Conservation (phyloP, 2,797 vertebrate genomes). For the Chaenodraco wilsoni region DNA sequence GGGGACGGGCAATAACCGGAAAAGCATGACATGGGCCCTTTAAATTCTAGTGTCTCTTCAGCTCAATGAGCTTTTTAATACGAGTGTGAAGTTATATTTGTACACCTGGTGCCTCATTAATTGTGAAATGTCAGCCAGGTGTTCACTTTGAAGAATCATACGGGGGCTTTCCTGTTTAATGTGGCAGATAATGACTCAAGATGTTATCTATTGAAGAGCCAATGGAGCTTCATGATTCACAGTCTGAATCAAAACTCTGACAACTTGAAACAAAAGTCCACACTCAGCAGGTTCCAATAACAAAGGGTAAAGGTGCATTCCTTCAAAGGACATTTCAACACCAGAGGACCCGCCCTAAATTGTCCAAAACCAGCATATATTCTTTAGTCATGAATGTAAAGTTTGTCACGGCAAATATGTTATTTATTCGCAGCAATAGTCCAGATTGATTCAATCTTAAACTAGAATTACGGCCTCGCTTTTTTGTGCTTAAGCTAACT, state of each 20-base stretch:
- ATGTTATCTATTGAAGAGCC: slow-evolving; percentile 23
- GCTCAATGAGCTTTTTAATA: slow-evolving; percentile 11
- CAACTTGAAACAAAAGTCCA: not conserved
- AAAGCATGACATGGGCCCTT: no score
- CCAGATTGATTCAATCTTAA: not conserved
- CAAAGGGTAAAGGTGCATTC: no score
- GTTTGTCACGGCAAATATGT: not conserved
- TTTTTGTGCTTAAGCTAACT: no score
- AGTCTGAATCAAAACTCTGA: not conserved
- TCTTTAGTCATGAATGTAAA: not conserved
- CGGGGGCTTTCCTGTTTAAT: slow-evolving; percentile 28
- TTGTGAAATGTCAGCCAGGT: no score
- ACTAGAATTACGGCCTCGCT: no score
- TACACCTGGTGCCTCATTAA: slow-evolving; percentile 16
- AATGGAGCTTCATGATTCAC: slow-evolving; percentile 1
- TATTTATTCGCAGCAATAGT: not conserved
- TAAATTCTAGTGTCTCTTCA: not conserved
- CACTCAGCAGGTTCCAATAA: not conserved
- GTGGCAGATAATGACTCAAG: slow-evolving; percentile 44
- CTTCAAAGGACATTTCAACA: no score
- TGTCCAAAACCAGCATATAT: not conserved
- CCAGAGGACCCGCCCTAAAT: no score
- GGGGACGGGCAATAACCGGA: no score
- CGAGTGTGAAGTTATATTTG: slow-evolving; percentile 6
- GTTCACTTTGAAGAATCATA: no score